phyloP scores from a whole-genome alignment of 2,888 invertebrate species.

The Notocelia uddmanniana region DNA sequence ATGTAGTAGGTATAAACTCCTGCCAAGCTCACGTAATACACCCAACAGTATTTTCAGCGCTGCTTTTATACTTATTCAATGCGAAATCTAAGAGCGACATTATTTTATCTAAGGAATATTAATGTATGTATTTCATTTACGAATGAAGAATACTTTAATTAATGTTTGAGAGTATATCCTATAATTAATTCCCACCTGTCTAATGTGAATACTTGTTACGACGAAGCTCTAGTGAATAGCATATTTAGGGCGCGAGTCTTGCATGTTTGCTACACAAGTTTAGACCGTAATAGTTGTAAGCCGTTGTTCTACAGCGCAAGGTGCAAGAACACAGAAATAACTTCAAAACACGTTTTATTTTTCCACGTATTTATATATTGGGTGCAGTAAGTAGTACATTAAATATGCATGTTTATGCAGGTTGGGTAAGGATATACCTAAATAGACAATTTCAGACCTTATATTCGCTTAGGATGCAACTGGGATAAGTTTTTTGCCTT shows the following conservation, averaged over 20 bases:
- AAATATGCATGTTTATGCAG: not conserved
- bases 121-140: constrained; percentile 9
- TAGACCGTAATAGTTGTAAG: not conserved
- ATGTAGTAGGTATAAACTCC: not conserved
- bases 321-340: not conserved
- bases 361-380: not conserved
- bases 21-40: not conserved
- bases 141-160: too few species aligned
- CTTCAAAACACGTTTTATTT: not conserved
- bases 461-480: too few species aligned
- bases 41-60: not conserved
- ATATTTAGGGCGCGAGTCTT: not conserved
- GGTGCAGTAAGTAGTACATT: not conserved
- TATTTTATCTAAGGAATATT: constrained; percentile 8
- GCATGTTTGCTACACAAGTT: not conserved
- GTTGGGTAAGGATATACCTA: too few species aligned
- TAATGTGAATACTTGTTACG: not conserved
- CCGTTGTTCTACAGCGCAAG: not conserved
- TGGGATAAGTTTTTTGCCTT: too few species aligned
- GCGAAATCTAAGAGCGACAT: not conserved
- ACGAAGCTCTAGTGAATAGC: constrained; percentile 12
- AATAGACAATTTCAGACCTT: too few species aligned
- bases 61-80: not conserved
- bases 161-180: not conserved
- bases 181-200: not conserved